phyloP scores from a whole-genome alignment of 2,888 invertebrate species.

The Dascillus cervinus region DNA sequence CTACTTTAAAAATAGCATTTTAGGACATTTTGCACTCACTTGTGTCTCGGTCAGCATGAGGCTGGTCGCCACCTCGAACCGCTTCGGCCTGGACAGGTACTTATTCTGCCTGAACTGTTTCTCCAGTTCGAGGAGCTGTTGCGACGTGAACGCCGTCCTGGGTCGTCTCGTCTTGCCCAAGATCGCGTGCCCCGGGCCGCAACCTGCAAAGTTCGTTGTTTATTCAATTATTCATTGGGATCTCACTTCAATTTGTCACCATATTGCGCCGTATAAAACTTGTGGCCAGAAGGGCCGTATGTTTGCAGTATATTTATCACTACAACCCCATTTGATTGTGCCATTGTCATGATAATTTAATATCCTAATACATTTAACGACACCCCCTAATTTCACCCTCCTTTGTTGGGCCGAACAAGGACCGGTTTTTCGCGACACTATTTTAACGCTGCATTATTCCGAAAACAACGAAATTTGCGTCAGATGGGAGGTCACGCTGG shows the following conservation, averaged over 20 bases:
- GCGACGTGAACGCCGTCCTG: conserved; percentile 94
- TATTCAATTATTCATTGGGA: conserved; percentile 37
- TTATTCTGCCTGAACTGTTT: conserved; percentile 99
- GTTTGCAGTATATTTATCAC: conserved; percentile 45
- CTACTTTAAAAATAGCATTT: conserved; percentile 11
- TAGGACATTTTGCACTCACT: conserved; percentile 47
- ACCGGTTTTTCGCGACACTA: too few species aligned
- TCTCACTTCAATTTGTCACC: conserved; percentile 38
- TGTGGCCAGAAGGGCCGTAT: conserved; percentile 44
- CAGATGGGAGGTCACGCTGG: background rate
- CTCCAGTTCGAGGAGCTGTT: conserved; percentile 94
- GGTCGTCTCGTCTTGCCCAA: conserved; percentile 86
- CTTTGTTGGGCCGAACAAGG: conserved; percentile 16
- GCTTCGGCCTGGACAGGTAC: conserved; percentile 94
- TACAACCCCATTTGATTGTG: conserved; percentile 40
- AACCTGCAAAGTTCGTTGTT: conserved; percentile 42
- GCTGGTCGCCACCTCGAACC: conserved; percentile 97
- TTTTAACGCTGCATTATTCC: too few species aligned
- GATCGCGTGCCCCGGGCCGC: conserved; percentile 65
- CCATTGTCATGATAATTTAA: conserved; percentile 47
- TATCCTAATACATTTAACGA: conserved; percentile 46
- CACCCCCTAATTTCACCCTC: conserved; percentile 39
- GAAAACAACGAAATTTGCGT: too few species aligned
- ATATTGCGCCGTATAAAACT: conserved; percentile 44
- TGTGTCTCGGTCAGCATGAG: conserved; percentile 97